Evolutionary conservation across 2,113 vertebrate species (phyloP), one percentile per base, ranked within the genome.

Genomic region (Microcebus ravelobensis): DNA sequence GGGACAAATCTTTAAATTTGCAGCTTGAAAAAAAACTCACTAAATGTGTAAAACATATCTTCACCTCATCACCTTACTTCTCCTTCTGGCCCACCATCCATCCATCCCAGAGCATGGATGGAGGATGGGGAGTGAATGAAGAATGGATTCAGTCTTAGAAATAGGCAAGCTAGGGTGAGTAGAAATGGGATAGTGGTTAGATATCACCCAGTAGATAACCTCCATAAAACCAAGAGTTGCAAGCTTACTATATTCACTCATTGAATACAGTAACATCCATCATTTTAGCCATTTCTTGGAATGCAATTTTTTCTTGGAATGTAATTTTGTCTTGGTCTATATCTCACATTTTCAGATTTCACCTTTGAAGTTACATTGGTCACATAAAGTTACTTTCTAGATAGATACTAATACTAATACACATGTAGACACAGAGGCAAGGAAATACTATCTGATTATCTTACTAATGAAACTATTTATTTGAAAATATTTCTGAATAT

Each of bases 401-500:
- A 34, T 29, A 80, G 18, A 74, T 18, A 36, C 14, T 34, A 9
- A 63, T 63, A 83, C 8, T 17, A 25, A 61, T 29, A 31, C 39
- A 81, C 0, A 10, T 52, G 13, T 25, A 63, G 29, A 65, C 25
- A 71, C 5, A 83, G 36, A 81, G 4, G 59, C 70, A 83, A 59
- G 48, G 45, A 73, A 42, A 80, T 74, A 71, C 0, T 48, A 89
- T 77, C 63, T 84, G 31, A 14, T 77, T 74, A 50, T 90, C 59
- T 82, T 57, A 57, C 1, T n/a, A 74, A 91, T 36, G 25, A 50
- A 80, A 87, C 4, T 45, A 74, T 70, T 83, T 95, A 74, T 27
- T 95, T 79, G 25, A 50, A 84, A 95, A 76, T 91, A 31, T 82
- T 77, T 59, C 84, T 92, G 52, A 81, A 74, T n/a, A 74, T 42